Evolutionary conservation across 53 echinoderm and acorn worm genomes (phyloP).

Genomic region (Patiria pectinifera): DNA sequence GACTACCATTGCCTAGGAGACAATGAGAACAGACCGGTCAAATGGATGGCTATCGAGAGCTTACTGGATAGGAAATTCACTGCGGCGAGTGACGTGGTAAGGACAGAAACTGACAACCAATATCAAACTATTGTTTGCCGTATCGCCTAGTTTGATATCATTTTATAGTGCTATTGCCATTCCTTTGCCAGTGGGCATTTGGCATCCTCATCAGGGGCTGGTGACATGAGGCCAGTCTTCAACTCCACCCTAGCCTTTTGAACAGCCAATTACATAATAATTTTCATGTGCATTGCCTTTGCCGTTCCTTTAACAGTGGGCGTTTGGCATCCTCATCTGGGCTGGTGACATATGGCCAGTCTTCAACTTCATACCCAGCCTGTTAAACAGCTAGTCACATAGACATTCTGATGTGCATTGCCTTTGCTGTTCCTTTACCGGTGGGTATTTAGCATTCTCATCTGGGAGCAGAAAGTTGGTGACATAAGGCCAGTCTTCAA

Average conservation of each 20-base stretch:
- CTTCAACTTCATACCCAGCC: no score
- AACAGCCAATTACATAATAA: no score
- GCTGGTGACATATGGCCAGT: constrained; percentile 88
- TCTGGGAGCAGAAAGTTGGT: constrained; percentile 77
- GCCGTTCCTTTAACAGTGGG: no score
- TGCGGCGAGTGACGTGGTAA: constrained; percentile 96
- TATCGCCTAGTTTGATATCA: neutral
- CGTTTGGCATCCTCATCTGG: no score
- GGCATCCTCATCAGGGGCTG: constrained; percentile 86
- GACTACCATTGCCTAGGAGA: constrained; percentile 98
- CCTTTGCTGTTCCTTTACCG: neutral
- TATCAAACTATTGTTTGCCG: neutral
- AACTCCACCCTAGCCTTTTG: no score
- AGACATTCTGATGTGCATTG: neutral
- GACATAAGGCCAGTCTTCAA: constrained; percentile 77
- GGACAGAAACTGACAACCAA: neutral
- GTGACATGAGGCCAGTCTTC: constrained; percentile 84
- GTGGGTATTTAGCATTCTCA: constrained; percentile 76
- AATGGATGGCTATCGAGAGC: constrained; percentile 99
- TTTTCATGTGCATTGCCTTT: no score
- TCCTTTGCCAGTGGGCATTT: constrained; percentile 60
- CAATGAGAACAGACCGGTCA: constrained; percentile 98
- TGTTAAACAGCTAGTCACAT: no score
- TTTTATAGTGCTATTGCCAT: neutral
- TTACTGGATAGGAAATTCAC: constrained; percentile 88